Conservation (phyloP, 2,888 invertebrate genomes). For the Girardia tigrina region DNA sequence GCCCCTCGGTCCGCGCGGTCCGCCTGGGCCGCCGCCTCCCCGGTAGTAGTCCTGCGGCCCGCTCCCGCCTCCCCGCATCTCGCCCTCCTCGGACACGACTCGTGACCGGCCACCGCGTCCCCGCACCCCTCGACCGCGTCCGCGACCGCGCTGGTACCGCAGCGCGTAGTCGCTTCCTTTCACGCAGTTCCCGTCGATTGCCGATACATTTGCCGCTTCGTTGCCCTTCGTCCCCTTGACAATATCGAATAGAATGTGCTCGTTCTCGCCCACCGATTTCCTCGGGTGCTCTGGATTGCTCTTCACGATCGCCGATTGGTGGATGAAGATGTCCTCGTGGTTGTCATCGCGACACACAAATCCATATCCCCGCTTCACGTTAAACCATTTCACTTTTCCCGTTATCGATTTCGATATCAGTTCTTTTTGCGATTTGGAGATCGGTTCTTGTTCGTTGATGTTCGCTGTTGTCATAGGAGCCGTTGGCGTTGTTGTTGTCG, state of each 20-base stretch:
- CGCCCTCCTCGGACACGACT: too few relatives aligned
- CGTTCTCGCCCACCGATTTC: slow-evolving; percentile 92
- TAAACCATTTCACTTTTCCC: slow-evolving; percentile 90
- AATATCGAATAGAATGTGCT: slow-evolving; percentile 76
- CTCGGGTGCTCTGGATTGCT: slow-evolving; percentile 96
- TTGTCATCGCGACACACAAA: slow-evolving; percentile 97
- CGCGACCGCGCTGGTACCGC: not conserved
- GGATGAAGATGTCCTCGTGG: slow-evolving; percentile 97
- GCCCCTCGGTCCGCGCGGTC: too few relatives aligned
- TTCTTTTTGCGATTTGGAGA: too few relatives aligned
- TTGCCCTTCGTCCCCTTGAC: slow-evolving; percentile 57
- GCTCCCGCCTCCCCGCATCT: too few relatives aligned
- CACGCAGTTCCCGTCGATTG: slow-evolving; percentile 75
- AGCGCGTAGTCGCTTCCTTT: slow-evolving; percentile 83
- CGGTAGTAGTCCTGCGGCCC: too few relatives aligned
- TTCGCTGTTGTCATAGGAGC: too few relatives aligned
- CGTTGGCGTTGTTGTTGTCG: too few relatives aligned
- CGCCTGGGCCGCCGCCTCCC: too few relatives aligned
- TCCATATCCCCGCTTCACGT: slow-evolving; percentile 66
- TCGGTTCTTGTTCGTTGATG: too few relatives aligned
- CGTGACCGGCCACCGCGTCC: too few relatives aligned
- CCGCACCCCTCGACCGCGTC: too few relatives aligned
- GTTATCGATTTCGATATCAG: too few relatives aligned
- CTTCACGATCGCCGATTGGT: slow-evolving; percentile 89
- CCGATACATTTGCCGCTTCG: slow-evolving; percentile 93